phyloP scores from a whole-genome alignment of 1,140 invertebrate species.

The Drosophila gunungcola region DNA sequence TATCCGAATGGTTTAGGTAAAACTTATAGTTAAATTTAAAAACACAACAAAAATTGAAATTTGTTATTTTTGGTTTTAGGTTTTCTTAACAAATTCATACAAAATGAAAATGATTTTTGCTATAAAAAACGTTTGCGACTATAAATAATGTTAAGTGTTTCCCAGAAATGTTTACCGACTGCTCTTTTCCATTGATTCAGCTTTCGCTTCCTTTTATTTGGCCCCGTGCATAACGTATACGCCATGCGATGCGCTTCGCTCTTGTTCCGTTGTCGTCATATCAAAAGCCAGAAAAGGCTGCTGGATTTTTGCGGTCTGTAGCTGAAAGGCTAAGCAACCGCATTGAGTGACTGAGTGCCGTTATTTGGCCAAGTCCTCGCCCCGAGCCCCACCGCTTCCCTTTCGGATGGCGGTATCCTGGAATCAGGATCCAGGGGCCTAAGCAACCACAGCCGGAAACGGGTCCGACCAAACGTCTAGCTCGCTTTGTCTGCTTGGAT shows the following conservation, averaged over 20 bases:
- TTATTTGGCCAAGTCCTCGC: constrained; percentile 36
- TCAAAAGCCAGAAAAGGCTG: constrained; percentile 70
- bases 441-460: constrained; percentile 65
- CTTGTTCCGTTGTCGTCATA: constrained; percentile 51
- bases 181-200: neutral
- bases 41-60: too few species aligned
- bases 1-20: too few species aligned
- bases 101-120: too few species aligned
- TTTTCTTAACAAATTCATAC: too few species aligned
- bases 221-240: constrained; percentile 20
- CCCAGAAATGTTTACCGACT: too few species aligned
- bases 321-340: constrained; percentile 67
- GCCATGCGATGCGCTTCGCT: constrained; percentile 44
- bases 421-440: constrained; percentile 30
- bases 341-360: constrained; percentile 53
- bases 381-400: neutral
- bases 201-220: neutral
- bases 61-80: too few species aligned
- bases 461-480: constrained; percentile 46
- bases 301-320: constrained; percentile 66
- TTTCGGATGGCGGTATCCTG: constrained; percentile 9
- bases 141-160: too few species aligned
- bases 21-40: too few species aligned
- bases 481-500: constrained; percentile 43
- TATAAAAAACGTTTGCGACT: too few species aligned